These are phyloP conservation scores for Trisateles emortualis DNA, from an alignment of 2,888 invertebrate genomes.

Conservation along the genomic window DNA sequence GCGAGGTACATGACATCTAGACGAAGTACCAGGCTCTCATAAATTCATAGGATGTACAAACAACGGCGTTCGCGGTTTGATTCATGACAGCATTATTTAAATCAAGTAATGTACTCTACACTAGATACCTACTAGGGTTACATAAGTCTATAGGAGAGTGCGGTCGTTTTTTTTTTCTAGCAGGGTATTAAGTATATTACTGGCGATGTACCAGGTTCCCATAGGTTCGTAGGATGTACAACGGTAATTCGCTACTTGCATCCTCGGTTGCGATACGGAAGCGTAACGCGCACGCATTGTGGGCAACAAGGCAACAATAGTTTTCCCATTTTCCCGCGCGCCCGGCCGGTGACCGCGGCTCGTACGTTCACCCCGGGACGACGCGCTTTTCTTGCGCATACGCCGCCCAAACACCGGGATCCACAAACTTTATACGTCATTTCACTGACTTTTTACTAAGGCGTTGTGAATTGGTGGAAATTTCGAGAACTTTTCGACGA, in stretches of 20 bases:
- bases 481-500: neutral
- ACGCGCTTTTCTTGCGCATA: constrained; percentile 48
- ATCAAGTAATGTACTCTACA: too few relatives aligned
- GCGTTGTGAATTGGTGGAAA: too few relatives aligned
- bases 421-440: constrained; percentile 4
- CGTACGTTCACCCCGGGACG: constrained; percentile 55
- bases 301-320: constrained; percentile 67
- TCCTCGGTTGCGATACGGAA: constrained; percentile 48
- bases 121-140: too few relatives aligned
- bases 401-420: constrained; percentile 21
- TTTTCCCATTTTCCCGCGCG: constrained; percentile 70
- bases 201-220: constrained; percentile 39
- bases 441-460: neutral
- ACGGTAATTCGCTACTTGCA: constrained; percentile 46
- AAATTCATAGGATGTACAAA: constrained; percentile 21
- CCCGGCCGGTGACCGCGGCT: constrained; percentile 70
- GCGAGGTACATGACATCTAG: too few relatives aligned
- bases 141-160: too few relatives aligned
- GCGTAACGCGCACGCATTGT: constrained; percentile 64
- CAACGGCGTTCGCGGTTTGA: constrained; percentile 41
- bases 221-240: constrained; percentile 28
- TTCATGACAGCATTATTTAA: too few relatives aligned
- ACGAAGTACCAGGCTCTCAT: constrained; percentile 24
- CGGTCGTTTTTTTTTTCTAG: too few relatives aligned
- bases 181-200: too few relatives aligned